Base-by-base conservation (phyloP, 1,140 invertebrate species). In the Chrysoperla carnea region DNA sequence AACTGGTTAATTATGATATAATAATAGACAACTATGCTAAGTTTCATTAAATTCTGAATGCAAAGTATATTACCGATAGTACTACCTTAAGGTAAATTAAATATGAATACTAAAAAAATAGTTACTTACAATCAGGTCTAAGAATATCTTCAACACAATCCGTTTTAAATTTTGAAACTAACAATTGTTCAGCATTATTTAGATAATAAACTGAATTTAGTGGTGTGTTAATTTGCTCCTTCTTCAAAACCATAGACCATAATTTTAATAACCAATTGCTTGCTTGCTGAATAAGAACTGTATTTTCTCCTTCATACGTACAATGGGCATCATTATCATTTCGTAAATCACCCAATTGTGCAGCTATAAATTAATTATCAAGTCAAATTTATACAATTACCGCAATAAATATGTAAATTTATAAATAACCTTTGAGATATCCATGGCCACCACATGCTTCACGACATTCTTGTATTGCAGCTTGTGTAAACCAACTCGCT, bases 301-400 rank as follows among this genome's bases (percentile, higher is more conserved):
- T 92, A 63, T 93, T 94, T 61, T 97, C 92, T 6, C 92, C 93
- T 67, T 97, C 92, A 54, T 94, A 96, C 0, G 91, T 96, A 49
- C 81, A 82, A 50, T 86, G 88, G 0, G 88, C 83, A 66, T 97
- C 92, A 62, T 93, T 80, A 59, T 92, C 82, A 62, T 80, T 78
- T 42, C 87, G 72, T 38, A 94, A 62, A 46, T 84, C 76, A 11
- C 84, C 83, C 36, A 94, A 63, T 50, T 85, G 72, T 44, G 83
- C 69, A 12, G 76, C 81, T 72, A 36, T 42, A 50, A 48, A 41
- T 47, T 47, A 27, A 50, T 27, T 29, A 41, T 13, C 14, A 41
- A 15, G 27, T 47, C 27, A 31, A 14, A 29, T 13, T 37, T 11
- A 11, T 42, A 15, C 2, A 4, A 14, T n/a, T 17, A 35, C n/a